A percentile compares a stretch with the other conserved stretches of the same genome.
phyloP scores from a whole-genome alignment of 2,888 invertebrate species.

The Melikaiella ostensackeni region DNA sequence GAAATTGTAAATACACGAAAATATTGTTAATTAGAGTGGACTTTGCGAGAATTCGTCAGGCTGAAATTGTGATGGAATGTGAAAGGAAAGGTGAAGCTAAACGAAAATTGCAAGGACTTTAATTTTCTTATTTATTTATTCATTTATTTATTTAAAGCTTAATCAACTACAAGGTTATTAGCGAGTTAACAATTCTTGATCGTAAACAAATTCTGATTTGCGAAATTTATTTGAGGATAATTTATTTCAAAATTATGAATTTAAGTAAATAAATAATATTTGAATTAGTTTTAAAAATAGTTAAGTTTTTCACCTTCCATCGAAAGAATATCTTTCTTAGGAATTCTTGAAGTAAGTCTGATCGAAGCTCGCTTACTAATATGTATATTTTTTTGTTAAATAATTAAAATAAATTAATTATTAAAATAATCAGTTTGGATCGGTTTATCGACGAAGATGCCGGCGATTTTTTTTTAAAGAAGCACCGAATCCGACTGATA shows the following conservation, averaged over 20 bases:
- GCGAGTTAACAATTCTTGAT: neutral
- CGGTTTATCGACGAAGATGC: constrained; percentile 26
- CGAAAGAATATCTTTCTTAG: neutral
- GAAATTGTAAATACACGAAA: constrained; percentile 19
- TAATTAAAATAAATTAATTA: no score
- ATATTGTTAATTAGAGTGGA: constrained; percentile 26
- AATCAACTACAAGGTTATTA: no score
- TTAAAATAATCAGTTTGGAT: constrained; percentile 30
- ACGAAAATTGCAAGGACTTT: neutral
- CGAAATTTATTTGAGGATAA: neutral
- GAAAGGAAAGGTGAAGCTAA: constrained; percentile 1
- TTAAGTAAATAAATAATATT: neutral
- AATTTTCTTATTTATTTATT: no score
- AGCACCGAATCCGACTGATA: constrained; percentile 37
- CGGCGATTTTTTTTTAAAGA: constrained; percentile 16
- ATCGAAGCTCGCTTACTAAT: constrained; percentile 17
- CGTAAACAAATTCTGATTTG: neutral
- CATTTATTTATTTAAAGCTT: no score
- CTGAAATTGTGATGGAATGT: constrained; percentile 26
- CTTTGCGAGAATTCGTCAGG: constrained; percentile 22
- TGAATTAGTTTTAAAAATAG: neutral
- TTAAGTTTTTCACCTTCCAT: constrained; percentile 9
- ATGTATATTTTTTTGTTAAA: no score
- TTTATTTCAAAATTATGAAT: neutral
- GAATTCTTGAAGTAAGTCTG: neutral